phyloP scores from a whole-genome alignment of 2,888 invertebrate species.

The Xanthorhoe designata region DNA sequence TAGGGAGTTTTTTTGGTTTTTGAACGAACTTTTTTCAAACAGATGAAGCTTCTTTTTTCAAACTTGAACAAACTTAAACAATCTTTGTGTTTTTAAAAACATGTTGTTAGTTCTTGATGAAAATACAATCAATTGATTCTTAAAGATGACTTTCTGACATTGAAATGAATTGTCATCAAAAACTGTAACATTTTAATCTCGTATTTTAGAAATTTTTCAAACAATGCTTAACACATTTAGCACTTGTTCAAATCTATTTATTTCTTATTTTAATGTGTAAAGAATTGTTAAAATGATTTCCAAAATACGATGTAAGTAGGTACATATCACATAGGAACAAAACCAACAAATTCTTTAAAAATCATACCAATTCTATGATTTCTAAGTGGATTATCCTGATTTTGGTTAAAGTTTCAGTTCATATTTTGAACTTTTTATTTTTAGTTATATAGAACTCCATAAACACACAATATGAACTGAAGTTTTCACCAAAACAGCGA shows the following conservation, averaged over 20 bases:
- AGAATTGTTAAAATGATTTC: conserved; percentile 47
- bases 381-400: conserved; percentile 38
- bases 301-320: conserved; percentile 58
- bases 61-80: background rate
- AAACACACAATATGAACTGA: conserved; percentile 36
- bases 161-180: conserved; percentile 32
- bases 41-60: background rate
- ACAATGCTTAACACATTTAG: conserved; percentile 33
- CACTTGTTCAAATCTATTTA: conserved; percentile 38
- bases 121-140: conserved; percentile 29
- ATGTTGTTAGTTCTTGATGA: conserved; percentile 32
- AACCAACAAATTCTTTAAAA: conserved; percentile 55
- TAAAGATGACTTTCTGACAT: conserved; percentile 6
- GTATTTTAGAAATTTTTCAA: conserved; percentile 52
- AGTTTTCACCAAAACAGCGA: conserved; percentile 43
- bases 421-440: conserved; percentile 41
- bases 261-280: conserved; percentile 43
- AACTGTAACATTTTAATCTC: conserved; percentile 30
- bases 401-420: conserved; percentile 56
- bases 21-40: conserved; percentile 14
- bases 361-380: conserved; percentile 44
- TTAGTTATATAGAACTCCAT: background rate
- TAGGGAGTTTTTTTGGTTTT: conserved; percentile 43
- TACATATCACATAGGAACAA: conserved; percentile 65
- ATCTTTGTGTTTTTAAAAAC: background rate